A percentile compares a stretch with the other conserved stretches of the same genome.
phyloP scores from a whole-genome alignment of 1,140 invertebrate species.

The Spodoptera frugiperda region DNA sequence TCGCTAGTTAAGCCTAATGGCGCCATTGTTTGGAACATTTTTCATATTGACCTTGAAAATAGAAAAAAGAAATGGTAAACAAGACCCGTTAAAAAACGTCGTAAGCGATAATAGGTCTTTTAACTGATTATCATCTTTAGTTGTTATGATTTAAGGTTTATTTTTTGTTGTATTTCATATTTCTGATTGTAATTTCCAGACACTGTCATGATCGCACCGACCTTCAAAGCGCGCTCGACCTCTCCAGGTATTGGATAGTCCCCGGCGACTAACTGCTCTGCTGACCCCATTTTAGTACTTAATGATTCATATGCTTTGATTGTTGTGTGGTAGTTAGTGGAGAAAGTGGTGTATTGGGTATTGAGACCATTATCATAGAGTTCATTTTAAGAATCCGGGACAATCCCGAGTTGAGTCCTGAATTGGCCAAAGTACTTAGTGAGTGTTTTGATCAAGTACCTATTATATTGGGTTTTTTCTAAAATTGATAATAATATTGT shows the following conservation, averaged over 20 bases:
- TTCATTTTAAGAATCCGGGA: too few species aligned
- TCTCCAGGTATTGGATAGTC: constrained; percentile 88
- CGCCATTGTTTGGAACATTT: too few species aligned
- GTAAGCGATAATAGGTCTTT: too few species aligned
- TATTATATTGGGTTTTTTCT: too few species aligned
- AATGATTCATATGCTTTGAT: constrained; percentile 44
- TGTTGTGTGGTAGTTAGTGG: constrained; percentile 13
- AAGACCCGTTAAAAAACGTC: too few species aligned
- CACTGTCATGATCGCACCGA: constrained; percentile 90
- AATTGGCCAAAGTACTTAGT: not conserved
- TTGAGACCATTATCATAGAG: not conserved
- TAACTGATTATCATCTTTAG: too few species aligned
- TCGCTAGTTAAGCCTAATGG: too few species aligned
- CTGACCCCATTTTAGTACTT: constrained; percentile 6
- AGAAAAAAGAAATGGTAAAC: too few species aligned
- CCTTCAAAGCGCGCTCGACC: constrained; percentile 91
- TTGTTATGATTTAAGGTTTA: not conserved
- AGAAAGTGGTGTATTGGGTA: not conserved
- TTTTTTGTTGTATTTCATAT: constrained; percentile 1
- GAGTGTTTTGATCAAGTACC: too few species aligned
- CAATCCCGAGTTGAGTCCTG: too few species aligned
- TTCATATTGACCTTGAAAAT: too few species aligned
- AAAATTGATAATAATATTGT: too few species aligned
- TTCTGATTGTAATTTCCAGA: constrained; percentile 87
- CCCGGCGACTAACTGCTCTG: constrained; percentile 44